Evolutionary conservation across 2,888 invertebrate species (phyloP).

Genomic region (Heteromyza rotundicornis): DNA sequence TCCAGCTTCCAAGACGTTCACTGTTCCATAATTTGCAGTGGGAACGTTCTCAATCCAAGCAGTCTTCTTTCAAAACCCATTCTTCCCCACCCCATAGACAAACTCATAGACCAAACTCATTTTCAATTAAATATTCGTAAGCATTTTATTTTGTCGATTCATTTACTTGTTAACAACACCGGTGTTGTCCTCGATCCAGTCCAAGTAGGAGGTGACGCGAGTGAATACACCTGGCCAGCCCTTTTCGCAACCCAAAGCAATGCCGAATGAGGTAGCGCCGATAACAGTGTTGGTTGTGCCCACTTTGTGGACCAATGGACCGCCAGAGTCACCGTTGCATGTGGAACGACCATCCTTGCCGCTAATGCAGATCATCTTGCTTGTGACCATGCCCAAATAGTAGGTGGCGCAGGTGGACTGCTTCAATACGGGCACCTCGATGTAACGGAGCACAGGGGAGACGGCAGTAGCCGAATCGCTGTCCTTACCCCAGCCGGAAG

Average conservation of each 20-base stretch:
- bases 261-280: slow-evolving; percentile 46
- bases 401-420: slow-evolving; percentile 36
- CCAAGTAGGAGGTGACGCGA: slow-evolving; percentile 51
- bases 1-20: too few relatives aligned
- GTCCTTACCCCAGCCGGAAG: slow-evolving; percentile 44
- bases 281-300: slow-evolving; percentile 43
- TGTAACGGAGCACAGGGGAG: slow-evolving; percentile 38
- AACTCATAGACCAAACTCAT: too few relatives aligned
- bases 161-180: slow-evolving; percentile 45
- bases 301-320: slow-evolving; percentile 48
- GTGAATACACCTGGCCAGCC: slow-evolving; percentile 49
- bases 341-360: slow-evolving; percentile 56
- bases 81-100: too few relatives aligned
- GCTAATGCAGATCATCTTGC: slow-evolving; percentile 56
- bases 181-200: slow-evolving; percentile 50
- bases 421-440: slow-evolving; percentile 41
- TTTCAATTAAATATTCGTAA: too few relatives aligned
- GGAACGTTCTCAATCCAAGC: too few relatives aligned
- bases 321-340: slow-evolving; percentile 56
- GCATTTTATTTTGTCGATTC: not conserved
- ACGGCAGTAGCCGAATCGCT: slow-evolving; percentile 36
- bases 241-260: slow-evolving; percentile 42
- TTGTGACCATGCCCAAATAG: slow-evolving; percentile 33
- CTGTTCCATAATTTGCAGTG: too few relatives aligned
- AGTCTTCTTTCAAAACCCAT: too few relatives aligned